These are phyloP conservation scores for Diabrotica balteata DNA, from an alignment of 2,888 invertebrate genomes.

Conservation along the genomic window DNA sequence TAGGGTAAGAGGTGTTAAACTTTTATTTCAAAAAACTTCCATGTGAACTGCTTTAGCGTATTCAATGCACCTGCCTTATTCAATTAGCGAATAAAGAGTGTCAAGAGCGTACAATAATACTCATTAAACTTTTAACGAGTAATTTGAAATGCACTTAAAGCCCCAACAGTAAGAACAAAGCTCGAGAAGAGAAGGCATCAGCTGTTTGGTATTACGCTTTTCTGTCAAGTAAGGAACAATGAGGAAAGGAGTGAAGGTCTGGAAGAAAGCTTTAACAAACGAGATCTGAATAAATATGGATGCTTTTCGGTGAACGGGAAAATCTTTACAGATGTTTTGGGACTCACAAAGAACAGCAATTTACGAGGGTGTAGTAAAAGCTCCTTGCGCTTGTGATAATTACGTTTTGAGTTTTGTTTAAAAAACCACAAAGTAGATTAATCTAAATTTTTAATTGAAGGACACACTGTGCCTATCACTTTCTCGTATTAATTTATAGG, in stretches of 20 bases:
- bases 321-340: slow-evolving; percentile 19
- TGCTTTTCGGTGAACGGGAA: slow-evolving; percentile 9
- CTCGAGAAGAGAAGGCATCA: slow-evolving; percentile 34
- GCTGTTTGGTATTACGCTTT: slow-evolving; percentile 38
- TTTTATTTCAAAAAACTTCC: no score
- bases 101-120: slow-evolving; percentile 13
- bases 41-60: not conserved
- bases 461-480: no score
- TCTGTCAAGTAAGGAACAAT: slow-evolving; percentile 21
- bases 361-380: no score
- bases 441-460: no score
- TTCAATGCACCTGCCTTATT: slow-evolving; percentile 13
- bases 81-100: slow-evolving; percentile 8
- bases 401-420: no score
- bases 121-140: slow-evolving; percentile 24
- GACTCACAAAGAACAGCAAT: not conserved
- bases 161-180: slow-evolving; percentile 29
- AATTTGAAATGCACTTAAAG: slow-evolving; percentile 27
- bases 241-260: slow-evolving; percentile 17
- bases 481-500: no score
- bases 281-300: slow-evolving; percentile 30
- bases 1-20: no score
- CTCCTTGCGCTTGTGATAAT: no score
- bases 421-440: no score
- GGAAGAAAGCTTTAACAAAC: slow-evolving; percentile 23